Evolutionary conservation across 1,140 invertebrate species (phyloP).

Genomic region (Odontomachus brunneus): DNA sequence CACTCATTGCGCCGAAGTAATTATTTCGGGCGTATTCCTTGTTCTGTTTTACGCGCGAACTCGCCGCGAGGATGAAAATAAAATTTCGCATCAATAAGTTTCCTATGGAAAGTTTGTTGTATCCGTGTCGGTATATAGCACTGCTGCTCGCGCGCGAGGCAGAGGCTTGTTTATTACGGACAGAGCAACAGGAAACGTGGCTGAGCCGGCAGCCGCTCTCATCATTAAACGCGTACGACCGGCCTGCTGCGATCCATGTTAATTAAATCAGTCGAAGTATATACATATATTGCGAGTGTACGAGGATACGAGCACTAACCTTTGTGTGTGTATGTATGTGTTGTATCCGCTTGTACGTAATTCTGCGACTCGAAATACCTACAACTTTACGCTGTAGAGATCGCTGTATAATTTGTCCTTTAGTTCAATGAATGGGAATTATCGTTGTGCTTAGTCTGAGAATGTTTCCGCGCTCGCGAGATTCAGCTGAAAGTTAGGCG

Average conservation of each 20-base stretch:
- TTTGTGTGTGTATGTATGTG: too few relatives aligned
- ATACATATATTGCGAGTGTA: conserved; percentile 63
- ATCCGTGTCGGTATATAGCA: conserved; percentile 9
- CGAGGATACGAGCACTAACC: conserved; percentile 29
- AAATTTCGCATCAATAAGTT: conserved; percentile 12
- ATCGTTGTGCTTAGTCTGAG: conserved; percentile 3
- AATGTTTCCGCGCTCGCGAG: conserved; percentile 15
- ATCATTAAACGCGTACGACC: conserved; percentile 73
- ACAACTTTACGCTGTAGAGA: conserved; percentile 58
- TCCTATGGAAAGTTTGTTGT: background rate
- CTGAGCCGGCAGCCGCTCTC: conserved; percentile 67
- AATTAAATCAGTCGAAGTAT: conserved; percentile 78
- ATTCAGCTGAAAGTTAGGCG: background rate
- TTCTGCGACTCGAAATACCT: conserved; percentile 44
- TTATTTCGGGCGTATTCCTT: background rate
- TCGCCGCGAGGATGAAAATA: background rate
- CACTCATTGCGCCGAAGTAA: background rate
- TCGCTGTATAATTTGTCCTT: conserved; percentile 53
- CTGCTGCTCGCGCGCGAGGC: background rate
- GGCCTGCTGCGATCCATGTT: conserved; percentile 72
- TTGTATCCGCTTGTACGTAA: conserved; percentile 25
- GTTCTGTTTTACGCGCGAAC: background rate
- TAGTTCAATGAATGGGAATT: conserved; percentile 25
- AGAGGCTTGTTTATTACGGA: conserved; percentile 74
- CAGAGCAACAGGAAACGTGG: conserved; percentile 71